Evolutionary conservation across 2,113 vertebrate species (phyloP).

Genomic region (Hepsetus odoe): DNA sequence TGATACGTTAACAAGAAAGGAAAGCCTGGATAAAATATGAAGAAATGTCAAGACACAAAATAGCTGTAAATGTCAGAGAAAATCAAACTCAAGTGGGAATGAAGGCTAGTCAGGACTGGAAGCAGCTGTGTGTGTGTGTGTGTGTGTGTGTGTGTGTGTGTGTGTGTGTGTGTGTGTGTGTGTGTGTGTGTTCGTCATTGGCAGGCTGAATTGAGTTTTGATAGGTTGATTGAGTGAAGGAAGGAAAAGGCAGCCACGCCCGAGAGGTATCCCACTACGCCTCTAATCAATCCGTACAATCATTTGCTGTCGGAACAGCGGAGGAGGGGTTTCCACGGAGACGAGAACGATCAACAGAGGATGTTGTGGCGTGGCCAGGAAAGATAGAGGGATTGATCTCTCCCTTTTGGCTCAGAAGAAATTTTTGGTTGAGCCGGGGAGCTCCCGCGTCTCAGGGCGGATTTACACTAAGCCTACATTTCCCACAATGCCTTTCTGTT

Average conservation of each 20-base stretch:
- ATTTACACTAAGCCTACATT: conserved; percentile 42
- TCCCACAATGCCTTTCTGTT: conserved; percentile 39
- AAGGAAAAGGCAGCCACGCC: conserved; percentile 35
- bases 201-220: conserved; percentile 60
- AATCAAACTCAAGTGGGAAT: background rate
- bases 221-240: conserved; percentile 61
- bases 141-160: conserved; percentile 5
- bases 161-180: conserved; percentile 30
- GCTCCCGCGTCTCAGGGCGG: background rate
- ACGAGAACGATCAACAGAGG: conserved; percentile 60
- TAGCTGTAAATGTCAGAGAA: background rate
- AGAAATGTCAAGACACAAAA: too few species aligned
- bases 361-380: conserved; percentile 54
- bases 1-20: too few species aligned
- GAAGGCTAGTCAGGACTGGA: background rate
- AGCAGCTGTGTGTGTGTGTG: conserved; percentile 3
- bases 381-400: conserved; percentile 60
- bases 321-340: conserved; percentile 66
- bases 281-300: conserved; percentile 69
- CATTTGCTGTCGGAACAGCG: conserved; percentile 65
- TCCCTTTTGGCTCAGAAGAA: conserved; percentile 51
- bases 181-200: conserved; percentile 50
- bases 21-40: too few species aligned
- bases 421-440: conserved; percentile 21
- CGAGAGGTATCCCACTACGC: conserved; percentile 54